Conservation (phyloP, 2,888 invertebrate species). For the Rotaria magnacalcarata region DNA sequence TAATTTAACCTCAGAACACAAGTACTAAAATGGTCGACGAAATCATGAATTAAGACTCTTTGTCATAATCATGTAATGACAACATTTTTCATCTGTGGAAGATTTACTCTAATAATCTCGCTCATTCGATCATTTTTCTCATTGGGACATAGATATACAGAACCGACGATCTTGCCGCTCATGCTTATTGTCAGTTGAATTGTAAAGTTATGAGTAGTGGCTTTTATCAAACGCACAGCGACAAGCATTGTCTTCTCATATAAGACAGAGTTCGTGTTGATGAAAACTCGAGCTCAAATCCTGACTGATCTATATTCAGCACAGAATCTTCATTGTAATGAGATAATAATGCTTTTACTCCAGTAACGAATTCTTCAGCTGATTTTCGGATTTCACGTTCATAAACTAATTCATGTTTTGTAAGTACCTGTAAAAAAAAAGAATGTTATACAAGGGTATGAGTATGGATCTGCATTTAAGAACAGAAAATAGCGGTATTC, state of each 20-base stretch:
- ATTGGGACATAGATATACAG: too few relatives aligned
- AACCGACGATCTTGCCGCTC: too few relatives aligned
- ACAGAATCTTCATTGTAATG: neutral
- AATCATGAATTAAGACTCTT: too few relatives aligned
- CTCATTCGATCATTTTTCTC: neutral
- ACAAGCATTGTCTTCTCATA: too few relatives aligned
- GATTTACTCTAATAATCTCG: neutral
- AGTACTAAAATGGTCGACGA: too few relatives aligned
- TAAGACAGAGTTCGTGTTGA: neutral
- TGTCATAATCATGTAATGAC: neutral
- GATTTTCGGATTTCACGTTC: neutral
- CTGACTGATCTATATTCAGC: neutral
- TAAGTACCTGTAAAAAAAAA: too few relatives aligned
- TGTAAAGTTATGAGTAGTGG: neutral
- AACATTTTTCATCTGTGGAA: neutral
- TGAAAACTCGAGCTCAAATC: neutral
- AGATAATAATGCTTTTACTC: neutral
- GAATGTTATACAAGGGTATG: neutral
- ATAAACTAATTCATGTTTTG: neutral
- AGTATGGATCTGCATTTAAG: neutral
- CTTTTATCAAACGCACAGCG: too few relatives aligned
- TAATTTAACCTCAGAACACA: too few relatives aligned
- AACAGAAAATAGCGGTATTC: neutral
- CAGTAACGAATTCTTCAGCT: neutral
- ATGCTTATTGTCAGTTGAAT: neutral